These are phyloP conservation scores for Pyrrhia umbra DNA, from an alignment of 2,888 invertebrate genomes.

Conservation along the genomic window DNA sequence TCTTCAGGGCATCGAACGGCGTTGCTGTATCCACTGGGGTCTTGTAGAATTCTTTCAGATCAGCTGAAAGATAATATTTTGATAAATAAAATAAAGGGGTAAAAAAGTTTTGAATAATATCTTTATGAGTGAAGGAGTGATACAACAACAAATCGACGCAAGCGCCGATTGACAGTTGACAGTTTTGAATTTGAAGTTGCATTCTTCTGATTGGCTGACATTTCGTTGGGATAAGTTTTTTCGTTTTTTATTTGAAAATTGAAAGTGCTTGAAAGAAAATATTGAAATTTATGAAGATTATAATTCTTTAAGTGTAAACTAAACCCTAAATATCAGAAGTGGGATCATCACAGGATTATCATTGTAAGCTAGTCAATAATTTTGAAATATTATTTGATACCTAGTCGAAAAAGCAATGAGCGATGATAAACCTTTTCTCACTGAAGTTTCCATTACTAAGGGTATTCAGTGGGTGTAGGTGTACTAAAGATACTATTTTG, in stretches of 20 bases:
- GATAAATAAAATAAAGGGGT: background rate
- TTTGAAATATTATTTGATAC: no score
- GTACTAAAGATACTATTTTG: no score
- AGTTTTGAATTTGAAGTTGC: background rate
- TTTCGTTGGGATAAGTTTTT: background rate
- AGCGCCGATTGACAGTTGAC: background rate
- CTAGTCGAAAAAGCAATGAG: no score
- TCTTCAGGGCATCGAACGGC: slow-evolving; percentile 93
- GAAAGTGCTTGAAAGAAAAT: background rate
- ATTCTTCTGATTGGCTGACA: background rate
- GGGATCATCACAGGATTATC: no score
- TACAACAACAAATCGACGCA: background rate
- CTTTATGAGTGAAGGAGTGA: no score
- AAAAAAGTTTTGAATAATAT: background rate
- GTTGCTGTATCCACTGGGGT: slow-evolving; percentile 92
- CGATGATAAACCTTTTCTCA: no score
- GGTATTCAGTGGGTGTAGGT: no score
- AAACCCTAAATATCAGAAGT: background rate
- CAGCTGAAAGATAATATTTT: slow-evolving; percentile 84
- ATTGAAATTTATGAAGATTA: background rate
- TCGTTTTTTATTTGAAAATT: background rate
- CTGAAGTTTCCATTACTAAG: no score
- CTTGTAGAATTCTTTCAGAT: slow-evolving; percentile 93
- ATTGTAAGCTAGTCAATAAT: no score
- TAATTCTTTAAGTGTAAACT: no score